Evolutionary conservation across 2,888 invertebrate species (phyloP), one percentile per base, ranked within the genome.

Genomic region (Pammene fasciana): DNA sequence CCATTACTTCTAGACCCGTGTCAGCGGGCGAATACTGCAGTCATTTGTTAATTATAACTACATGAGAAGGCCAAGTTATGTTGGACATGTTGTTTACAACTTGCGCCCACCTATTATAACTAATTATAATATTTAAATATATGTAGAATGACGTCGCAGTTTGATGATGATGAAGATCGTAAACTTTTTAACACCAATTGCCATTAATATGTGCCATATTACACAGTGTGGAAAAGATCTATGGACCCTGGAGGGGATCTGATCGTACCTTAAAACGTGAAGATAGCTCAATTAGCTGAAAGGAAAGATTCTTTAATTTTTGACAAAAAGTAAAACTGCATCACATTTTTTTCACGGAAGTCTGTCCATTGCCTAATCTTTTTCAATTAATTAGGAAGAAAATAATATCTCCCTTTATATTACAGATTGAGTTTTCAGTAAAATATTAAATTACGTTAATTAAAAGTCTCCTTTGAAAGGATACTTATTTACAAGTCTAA

Each of bases 51-150:
- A 45, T 45, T 59, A 55, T 10, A 45, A 59, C 26, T n/a, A 52
- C 26, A 13, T 52, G 38, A 9, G 67, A 66, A 75, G 78, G 72
- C 78, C 79, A 75, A 67, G 55, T 48, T 72, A 72, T 67, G 73
- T 62, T 81, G 79, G 82, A 75, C 65, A 65, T 36, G 46, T 41
- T 77, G 76, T 77, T 73, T 76, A 73, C 75, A 75, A 67, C 46
- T 43, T 45, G 55, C 72, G 75, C 71, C 70, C 60, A 55, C 67
- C 55, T 67, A 71, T 9, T 74, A 75, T 71, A 73, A 68, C 71
- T 78, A 76, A 81, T 83, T 80, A 79, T 76, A 80, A 78, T 81
- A 79, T 57, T 50, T 74, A 75, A 78, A 65, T 67, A 78, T 56
- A 65, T 67, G 78, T 55, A 73, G 72, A 71, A 64, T 61, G 72